These are phyloP conservation scores for Gila robusta DNA, from an alignment of 2,797 vertebrate genomes.

Conservation along the genomic window DNA sequence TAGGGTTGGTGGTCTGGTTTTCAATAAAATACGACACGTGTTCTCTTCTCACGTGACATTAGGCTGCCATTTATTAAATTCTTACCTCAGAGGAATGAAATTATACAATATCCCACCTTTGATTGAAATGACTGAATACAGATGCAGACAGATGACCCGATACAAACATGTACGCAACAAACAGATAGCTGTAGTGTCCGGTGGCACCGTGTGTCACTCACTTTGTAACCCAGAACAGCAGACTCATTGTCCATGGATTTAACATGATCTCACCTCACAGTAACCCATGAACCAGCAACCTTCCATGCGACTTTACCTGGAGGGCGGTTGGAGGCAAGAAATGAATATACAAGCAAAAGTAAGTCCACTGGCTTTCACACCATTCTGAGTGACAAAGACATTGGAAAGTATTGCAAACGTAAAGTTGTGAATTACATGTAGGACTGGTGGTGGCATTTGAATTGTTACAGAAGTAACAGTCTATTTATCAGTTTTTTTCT, in stretches of 20 bases:
- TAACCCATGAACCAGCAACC: slow-evolving; percentile 84
- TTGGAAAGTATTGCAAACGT: background rate
- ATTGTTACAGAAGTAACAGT: background rate
- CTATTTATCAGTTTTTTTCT: background rate
- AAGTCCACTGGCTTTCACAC: slow-evolving; percentile 21
- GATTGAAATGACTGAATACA: slow-evolving; percentile 3
- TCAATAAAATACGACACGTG: background rate
- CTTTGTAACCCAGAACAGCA: slow-evolving; percentile 92
- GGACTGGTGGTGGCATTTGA: background rate
- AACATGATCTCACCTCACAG: slow-evolving; percentile 92
- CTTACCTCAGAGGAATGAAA: slow-evolving; percentile 8
- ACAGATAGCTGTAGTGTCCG: background rate
- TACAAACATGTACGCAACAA: slow-evolving; percentile 15
- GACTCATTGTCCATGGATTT: slow-evolving; percentile 90
- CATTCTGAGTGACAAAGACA: slow-evolving; percentile 39
- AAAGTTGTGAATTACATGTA: background rate
- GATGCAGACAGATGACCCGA: background rate
- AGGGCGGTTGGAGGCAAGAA: slow-evolving; percentile 86
- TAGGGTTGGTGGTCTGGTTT: background rate
- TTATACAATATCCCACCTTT: background rate
- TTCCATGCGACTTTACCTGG: slow-evolving; percentile 94
- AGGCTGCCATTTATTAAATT: background rate
- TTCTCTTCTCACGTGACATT: background rate
- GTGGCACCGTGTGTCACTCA: slow-evolving; percentile 63
- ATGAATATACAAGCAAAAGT: slow-evolving; percentile 22